Conservation (phyloP, 2,888 invertebrate genomes). For the Tetropium fuscum region DNA sequence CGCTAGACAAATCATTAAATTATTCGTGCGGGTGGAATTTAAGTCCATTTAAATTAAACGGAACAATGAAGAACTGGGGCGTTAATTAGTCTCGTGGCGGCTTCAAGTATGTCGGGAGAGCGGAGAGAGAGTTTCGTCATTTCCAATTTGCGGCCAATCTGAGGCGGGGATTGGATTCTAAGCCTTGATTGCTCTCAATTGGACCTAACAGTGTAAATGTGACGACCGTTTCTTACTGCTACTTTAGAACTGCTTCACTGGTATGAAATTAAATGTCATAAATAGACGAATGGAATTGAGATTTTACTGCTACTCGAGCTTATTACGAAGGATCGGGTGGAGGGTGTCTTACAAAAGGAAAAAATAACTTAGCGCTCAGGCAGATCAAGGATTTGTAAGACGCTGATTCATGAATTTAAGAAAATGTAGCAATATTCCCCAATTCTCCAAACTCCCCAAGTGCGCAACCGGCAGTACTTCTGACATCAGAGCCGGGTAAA, state of each 20-base stretch:
- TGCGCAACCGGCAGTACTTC: too few relatives aligned
- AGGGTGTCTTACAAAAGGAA: too few relatives aligned
- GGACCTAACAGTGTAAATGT: conserved; percentile 24
- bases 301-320: too few relatives aligned
- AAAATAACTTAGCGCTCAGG: too few relatives aligned
- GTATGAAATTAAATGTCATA: conserved; percentile 1
- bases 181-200: conserved; percentile 33
- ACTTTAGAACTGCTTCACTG: not conserved
- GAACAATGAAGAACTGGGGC: conserved; percentile 21
- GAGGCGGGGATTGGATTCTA: conserved; percentile 31
- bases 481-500: too few relatives aligned
- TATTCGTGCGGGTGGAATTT: conserved; percentile 8
- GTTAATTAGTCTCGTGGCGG: conserved; percentile 24
- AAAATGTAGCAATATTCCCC: too few relatives aligned
- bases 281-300: not conserved
- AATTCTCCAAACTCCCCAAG: too few relatives aligned
- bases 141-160: conserved; percentile 40
- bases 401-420: too few relatives aligned
- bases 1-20: conserved; percentile 18
- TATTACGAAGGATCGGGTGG: too few relatives aligned
- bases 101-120: conserved; percentile 10
- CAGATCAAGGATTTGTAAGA: too few relatives aligned
- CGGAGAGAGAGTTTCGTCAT: conserved; percentile 35
- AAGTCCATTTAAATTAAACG: conserved; percentile 16
- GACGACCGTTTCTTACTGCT: conserved; percentile 8